A percentile compares a stretch with the other conserved stretches of the same genome.
These are phyloP conservation scores for Drepanosiphum platanoidis DNA, from an alignment of 2,888 invertebrate genomes.

Conservation along the genomic window DNA sequence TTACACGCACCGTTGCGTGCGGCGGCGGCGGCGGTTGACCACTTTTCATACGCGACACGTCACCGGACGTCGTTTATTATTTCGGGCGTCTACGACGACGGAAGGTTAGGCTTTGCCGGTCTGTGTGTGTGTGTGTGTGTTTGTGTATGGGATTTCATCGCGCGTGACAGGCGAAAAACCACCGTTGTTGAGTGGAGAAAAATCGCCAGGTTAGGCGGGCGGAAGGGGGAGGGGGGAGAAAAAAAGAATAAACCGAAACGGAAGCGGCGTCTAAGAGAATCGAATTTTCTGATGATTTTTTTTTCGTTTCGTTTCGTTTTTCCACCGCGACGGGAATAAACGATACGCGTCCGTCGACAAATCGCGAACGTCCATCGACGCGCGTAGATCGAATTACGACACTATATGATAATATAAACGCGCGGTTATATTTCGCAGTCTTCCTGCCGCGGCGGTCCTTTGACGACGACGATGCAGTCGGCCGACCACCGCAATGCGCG, in stretches of 20 bases:
- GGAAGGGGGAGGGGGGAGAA: neutral
- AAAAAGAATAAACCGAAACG: neutral
- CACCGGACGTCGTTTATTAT: conserved; percentile 26
- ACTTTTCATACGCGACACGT: conserved; percentile 45
- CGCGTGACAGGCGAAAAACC: neutral
- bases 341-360: no score
- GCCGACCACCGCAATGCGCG: no score
- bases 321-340: neutral
- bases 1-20: neutral
- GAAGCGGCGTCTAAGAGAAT: neutral
- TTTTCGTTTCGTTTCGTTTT: neutral
- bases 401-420: neutral
- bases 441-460: neutral
- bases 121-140: neutral
- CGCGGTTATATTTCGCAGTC: neutral
- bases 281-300: neutral
- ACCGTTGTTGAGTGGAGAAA: neutral
- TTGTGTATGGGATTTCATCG: neutral
- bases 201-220: neutral
- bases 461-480: no score
- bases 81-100: neutral
- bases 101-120: neutral
- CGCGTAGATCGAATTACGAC: neutral
- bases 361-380: neutral
- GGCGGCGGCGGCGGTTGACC: neutral